These are phyloP conservation scores for Panagrolaimus sp. DNA, from an alignment of 1,140 invertebrate species.

Conservation along the genomic window DNA sequence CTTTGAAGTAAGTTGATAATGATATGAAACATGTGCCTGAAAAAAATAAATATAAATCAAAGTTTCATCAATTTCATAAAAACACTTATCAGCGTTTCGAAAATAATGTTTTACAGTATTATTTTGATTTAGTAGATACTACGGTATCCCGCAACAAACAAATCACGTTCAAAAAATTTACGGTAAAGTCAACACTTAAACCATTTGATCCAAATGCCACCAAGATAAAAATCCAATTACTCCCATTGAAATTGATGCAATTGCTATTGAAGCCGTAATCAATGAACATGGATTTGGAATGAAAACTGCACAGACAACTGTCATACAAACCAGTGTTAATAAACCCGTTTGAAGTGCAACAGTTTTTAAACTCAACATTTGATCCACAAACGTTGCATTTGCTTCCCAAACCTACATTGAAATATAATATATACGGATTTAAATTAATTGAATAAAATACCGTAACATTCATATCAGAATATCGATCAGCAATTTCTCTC, in stretches of 20 bases:
- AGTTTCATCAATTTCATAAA: too few relatives aligned
- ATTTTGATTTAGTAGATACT: too few relatives aligned
- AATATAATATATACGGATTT: too few relatives aligned
- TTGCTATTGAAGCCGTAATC: constrained; percentile 58
- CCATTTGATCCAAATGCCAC: constrained; percentile 62
- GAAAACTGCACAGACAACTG: constrained; percentile 61
- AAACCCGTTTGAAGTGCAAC: constrained; percentile 55
- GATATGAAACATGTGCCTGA: constrained; percentile 60
- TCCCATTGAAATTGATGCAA: constrained; percentile 59
- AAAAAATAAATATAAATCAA: too few relatives aligned
- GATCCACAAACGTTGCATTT: constrained; percentile 53
- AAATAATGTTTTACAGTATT: too few relatives aligned
- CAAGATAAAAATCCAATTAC: constrained; percentile 61
- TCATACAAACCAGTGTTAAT: constrained; percentile 60
- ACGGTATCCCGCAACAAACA: too few relatives aligned
- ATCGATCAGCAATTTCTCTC: constrained; percentile 44
- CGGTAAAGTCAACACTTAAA: constrained; percentile 62
- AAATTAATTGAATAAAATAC: too few relatives aligned
- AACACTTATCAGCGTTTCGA: too few relatives aligned
- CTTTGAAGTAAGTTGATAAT: constrained; percentile 62
- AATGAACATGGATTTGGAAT: constrained; percentile 61
- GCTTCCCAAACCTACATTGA: background rate
- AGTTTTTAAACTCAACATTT: constrained; percentile 52
- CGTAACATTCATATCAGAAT: constrained; percentile 52
- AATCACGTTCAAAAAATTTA: too few relatives aligned